Evolutionary conservation across 2,797 vertebrate species (phyloP).

Genomic region (Anguilla anguilla): DNA sequence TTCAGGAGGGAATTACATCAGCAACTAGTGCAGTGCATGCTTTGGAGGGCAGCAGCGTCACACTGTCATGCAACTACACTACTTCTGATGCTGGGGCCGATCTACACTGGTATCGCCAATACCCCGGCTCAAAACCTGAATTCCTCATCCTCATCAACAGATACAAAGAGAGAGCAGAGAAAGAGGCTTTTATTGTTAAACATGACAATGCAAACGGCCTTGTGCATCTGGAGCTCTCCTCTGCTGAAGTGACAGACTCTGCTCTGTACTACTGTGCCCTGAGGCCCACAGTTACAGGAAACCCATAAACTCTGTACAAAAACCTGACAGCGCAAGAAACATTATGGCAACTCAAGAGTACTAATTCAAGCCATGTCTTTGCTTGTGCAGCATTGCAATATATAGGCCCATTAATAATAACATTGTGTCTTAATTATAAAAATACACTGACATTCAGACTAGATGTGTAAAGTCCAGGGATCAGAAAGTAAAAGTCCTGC

Average conservation of each 20-base stretch:
- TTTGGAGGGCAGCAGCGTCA: background rate
- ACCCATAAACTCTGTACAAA: background rate
- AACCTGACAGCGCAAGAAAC: no score
- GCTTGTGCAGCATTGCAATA: no score
- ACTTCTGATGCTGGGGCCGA: background rate
- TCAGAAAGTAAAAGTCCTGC: no score
- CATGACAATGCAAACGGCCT: background rate
- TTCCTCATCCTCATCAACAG: background rate
- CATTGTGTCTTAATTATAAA: no score
- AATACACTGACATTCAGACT: no score
- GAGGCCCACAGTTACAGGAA: background rate
- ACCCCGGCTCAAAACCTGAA: background rate
- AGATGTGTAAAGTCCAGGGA: no score
- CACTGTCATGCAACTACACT: background rate
- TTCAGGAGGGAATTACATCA: slow-evolving; percentile 7
- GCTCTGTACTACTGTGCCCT: background rate
- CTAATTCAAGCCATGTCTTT: background rate
- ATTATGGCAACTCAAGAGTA: no score
- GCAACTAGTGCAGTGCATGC: background rate
- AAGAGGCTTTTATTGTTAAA: background rate
- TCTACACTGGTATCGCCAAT: background rate
- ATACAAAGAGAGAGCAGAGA: background rate
- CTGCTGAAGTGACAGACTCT: background rate
- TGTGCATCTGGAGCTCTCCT: background rate
- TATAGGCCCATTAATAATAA: no score